phyloP scores from a whole-genome alignment of 2,888 invertebrate genomes.

The Sialis fuliginosa region DNA sequence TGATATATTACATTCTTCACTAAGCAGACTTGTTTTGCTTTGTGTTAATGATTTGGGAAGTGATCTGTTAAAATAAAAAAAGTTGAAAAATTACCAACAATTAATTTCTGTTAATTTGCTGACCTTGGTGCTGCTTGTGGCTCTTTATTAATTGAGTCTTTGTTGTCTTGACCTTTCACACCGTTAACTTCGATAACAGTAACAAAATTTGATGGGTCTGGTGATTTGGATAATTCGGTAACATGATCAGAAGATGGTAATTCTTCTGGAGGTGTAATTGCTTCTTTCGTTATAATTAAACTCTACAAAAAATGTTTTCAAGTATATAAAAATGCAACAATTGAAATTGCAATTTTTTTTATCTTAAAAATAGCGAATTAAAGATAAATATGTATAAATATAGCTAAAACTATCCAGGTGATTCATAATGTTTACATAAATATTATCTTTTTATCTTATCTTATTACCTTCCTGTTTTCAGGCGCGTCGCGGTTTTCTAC shows the following conservation, averaged over 20 bases:
- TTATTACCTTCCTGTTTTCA: not conserved
- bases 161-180: constrained; percentile 35
- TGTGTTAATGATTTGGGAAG: not conserved
- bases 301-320: no score
- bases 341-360: no score
- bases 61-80: not conserved
- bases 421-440: no score
- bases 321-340: no score
- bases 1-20: not conserved
- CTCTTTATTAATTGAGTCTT: not conserved
- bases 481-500: constrained; percentile 14
- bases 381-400: no score
- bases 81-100: not conserved
- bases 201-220: constrained; percentile 49
- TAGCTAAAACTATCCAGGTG: no score
- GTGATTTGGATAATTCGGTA: constrained; percentile 38
- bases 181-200: constrained; percentile 83
- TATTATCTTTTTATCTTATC: not conserved
- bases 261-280: constrained; percentile 17
- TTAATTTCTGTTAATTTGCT: not conserved
- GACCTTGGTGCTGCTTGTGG: not conserved
- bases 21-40: not conserved
- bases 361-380: no score
- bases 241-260: constrained; percentile 38
- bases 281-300: not conserved